Conservation (phyloP, 2,888 invertebrate species). For the Podotricha telesiphe region DNA sequence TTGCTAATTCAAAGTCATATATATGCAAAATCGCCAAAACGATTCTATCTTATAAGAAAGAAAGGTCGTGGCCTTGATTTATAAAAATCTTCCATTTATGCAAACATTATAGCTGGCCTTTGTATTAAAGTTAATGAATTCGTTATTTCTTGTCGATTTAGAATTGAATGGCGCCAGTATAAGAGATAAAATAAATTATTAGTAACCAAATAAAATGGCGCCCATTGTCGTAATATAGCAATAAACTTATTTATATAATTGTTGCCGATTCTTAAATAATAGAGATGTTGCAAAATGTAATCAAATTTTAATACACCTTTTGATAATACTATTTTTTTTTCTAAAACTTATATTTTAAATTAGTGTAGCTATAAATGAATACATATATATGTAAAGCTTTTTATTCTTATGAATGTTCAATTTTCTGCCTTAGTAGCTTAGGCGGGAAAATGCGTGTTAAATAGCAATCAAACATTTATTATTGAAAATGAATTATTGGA, state of each 20-base stretch:
- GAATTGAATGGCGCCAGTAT: slow-evolving; percentile 10
- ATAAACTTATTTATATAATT: not conserved
- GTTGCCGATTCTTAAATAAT: not conserved
- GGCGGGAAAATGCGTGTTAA: too few species aligned
- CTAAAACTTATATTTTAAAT: too few species aligned
- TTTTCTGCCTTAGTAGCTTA: too few species aligned
- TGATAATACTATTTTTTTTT: too few species aligned
- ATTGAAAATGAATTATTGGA: too few species aligned
- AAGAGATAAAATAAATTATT: not conserved
- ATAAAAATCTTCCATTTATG: slow-evolving; percentile 26
- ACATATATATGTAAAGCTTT: too few species aligned
- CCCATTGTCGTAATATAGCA: not conserved
- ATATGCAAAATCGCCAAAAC: not conserved
- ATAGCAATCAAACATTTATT: too few species aligned
- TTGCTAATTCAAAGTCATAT: not conserved
- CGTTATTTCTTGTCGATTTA: not conserved
- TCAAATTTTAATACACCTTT: not conserved
- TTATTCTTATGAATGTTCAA: too few species aligned
- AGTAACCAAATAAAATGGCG: slow-evolving; percentile 5
- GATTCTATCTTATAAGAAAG: slow-evolving; percentile 4
- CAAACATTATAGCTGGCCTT: slow-evolving; percentile 16
- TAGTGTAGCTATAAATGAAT: too few species aligned
- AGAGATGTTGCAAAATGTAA: not conserved
- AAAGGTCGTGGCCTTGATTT: slow-evolving; percentile 20
- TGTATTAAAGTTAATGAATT: slow-evolving; percentile 2